Evolutionary conservation across 2,113 vertebrate species (phyloP).

Genomic region (Dipodomys ordii): DNA sequence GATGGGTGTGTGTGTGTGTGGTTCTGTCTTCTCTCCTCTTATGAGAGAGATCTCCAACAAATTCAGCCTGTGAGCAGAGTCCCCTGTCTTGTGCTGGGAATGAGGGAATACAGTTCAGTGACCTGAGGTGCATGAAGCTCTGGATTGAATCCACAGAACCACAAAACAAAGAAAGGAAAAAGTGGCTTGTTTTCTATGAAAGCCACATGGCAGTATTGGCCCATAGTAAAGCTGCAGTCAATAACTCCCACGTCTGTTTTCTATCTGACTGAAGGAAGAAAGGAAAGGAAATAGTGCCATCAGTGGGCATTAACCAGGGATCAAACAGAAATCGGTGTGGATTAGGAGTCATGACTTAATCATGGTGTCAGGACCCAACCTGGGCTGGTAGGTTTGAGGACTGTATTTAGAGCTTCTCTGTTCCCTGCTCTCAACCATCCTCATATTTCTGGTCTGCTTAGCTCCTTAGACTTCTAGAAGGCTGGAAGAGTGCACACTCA

Average conservation of each 20-base stretch:
- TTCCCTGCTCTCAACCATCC: not conserved
- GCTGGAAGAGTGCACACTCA: not conserved
- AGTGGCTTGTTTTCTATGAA: not conserved
- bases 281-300: not conserved
- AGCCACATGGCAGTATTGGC: not conserved
- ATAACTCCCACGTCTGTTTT: not conserved
- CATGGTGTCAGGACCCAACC: not conserved
- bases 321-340: slow-evolving; percentile 32
- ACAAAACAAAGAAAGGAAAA: not conserved
- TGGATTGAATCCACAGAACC: not conserved
- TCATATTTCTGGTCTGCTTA: not conserved
- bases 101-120: too few relatives aligned
- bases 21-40: not conserved
- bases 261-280: slow-evolving; percentile 19
- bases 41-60: not conserved
- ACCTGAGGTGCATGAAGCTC: not conserved
- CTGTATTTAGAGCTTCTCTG: not conserved
- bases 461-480: not conserved
- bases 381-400: not conserved
- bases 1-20: too few relatives aligned
- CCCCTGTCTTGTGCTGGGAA: not conserved
- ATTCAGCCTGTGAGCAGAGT: not conserved
- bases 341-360: not conserved
- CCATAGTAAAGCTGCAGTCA: not conserved
- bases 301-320: not conserved